Base-by-base conservation (phyloP, 2,797 vertebrate species). In the Sebastiscus albofasciatus region DNA sequence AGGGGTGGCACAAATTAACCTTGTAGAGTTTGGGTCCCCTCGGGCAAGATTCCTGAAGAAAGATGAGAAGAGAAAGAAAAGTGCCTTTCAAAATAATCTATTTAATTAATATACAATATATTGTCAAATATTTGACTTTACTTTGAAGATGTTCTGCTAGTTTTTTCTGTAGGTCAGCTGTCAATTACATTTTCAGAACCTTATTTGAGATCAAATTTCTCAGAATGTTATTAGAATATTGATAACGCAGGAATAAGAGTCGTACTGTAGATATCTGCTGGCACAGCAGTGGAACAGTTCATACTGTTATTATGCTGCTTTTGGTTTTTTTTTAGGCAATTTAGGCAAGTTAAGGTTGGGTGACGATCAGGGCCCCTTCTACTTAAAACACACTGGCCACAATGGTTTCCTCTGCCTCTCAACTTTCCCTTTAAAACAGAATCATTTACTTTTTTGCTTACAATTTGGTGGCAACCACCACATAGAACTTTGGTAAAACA, bases 321-420 rank as follows among this genome's bases (percentile, higher is more conserved):
- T 81, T 42, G 0, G 6, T 14, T 14, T 14, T 6, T 6, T 42
- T 42, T 42, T 16, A 16, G 39, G 42, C n/a, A 72, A 78, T 82
- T 78, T 70, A 34, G 73, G 67, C 14, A 78, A 77, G 64, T 82
- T 81, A 61, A 77, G 71, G 60, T 79, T 78, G 69, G 20, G 26
- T 61, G 64, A 73, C 36, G 55, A 81, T 64, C 10, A 67, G 65
- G 61, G 68, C 65, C 69, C 62, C 60, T 54, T 83, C 55, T 67
- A 67, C 73, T 81, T 87, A 80, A 77, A 89, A 88, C 76, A 82
- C 39, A 73, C 16, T 13, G 33, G 82, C 83, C 79, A 68, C 82
- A 85, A n/a, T 61, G 46, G 75, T 78, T 89, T 69, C 52, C 46
- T 69, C 33, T 67, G 58, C 39, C 60, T 84, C 59, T 73, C 10